Evolutionary conservation across 35 echinoderm and acorn worm genomes (phyloP).

Genomic region (Hemicentrotus pulcherrimus): DNA sequence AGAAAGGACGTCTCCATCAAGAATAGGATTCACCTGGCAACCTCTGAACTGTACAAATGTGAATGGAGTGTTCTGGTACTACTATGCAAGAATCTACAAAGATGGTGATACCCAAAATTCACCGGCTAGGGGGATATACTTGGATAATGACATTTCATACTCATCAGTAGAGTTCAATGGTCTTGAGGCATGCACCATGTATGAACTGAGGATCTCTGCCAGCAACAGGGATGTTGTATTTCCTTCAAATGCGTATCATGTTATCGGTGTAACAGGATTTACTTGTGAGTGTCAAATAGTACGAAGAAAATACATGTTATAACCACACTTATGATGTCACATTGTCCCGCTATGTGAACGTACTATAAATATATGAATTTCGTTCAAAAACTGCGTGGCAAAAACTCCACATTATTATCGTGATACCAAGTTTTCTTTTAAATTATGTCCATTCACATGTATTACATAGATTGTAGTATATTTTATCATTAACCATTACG

Average conservation of each 20-base stretch:
- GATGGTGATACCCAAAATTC: neutral
- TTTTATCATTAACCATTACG: no score
- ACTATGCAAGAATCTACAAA: neutral
- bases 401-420: no score
- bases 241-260: neutral
- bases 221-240: neutral
- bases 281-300: neutral
- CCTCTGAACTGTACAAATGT: neutral
- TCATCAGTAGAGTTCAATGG: neutral
- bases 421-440: no score
- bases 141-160: neutral
- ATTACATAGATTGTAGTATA: no score
- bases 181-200: constrained; percentile 43
- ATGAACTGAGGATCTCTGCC: neutral
- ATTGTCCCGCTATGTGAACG: neutral
- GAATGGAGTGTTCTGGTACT: neutral
- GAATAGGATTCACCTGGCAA: neutral
- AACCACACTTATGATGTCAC: neutral
- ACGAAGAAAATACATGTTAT: neutral
- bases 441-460: no score
- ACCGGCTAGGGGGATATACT: neutral
- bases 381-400: neutral
- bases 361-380: neutral
- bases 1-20: neutral
- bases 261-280: neutral